phyloP scores from a whole-genome alignment of 2,797 vertebrate genomes.

The Sebastes itinus region DNA sequence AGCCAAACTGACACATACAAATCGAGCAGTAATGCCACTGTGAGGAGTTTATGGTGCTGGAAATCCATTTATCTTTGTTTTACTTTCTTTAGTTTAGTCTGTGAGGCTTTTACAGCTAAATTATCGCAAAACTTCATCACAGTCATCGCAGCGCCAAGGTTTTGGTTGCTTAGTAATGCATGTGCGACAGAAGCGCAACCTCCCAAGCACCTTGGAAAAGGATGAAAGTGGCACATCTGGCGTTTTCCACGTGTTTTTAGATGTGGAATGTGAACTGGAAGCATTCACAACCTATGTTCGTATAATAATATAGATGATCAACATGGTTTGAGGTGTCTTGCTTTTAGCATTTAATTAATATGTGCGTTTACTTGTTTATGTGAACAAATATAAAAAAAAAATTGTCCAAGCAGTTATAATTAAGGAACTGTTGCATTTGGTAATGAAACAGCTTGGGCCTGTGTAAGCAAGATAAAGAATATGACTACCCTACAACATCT shows the following conservation, averaged over 20 bases:
- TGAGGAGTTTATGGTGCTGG: not conserved
- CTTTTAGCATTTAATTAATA: not conserved
- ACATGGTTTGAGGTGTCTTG: not conserved
- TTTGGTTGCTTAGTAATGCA: no score
- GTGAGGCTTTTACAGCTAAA: no score
- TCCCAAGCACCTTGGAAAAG: no score
- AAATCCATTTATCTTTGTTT: not conserved
- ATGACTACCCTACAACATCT: not conserved
- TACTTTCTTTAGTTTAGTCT: no score
- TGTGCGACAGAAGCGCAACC: no score
- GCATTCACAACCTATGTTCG: no score
- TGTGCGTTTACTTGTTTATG: not conserved
- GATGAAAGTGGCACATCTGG: no score
- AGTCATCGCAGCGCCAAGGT: no score
- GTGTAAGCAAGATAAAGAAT: not conserved
- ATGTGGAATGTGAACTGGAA: no score
- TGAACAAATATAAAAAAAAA: not conserved
- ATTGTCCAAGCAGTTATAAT: not conserved
- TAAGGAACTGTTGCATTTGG: not conserved
- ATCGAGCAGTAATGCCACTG: not conserved
- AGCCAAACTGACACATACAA: not conserved
- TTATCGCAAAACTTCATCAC: no score
- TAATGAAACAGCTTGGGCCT: not conserved
- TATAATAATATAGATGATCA: not conserved
- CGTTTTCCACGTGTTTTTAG: no score